phyloP scores from a whole-genome alignment of 2,888 invertebrate species.

The Lasioglossum lativentre region DNA sequence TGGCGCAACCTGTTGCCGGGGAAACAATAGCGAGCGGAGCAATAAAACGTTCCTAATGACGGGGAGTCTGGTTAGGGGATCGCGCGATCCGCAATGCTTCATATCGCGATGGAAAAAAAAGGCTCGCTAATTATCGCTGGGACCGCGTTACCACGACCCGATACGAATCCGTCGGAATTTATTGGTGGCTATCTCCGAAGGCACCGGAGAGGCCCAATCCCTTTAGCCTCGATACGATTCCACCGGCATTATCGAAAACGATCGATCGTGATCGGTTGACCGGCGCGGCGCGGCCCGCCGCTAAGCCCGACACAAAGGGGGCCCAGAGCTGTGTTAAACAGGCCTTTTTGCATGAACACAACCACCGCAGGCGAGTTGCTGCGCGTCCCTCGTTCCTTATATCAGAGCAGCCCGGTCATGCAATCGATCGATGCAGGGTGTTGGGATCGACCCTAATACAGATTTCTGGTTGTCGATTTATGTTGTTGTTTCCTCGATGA shows the following conservation, averaged over 20 bases:
- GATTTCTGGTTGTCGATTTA: background rate
- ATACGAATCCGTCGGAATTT: constrained; percentile 53
- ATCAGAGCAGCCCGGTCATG: background rate
- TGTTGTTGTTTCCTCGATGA: background rate
- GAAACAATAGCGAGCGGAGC: constrained; percentile 59
- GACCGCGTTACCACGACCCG: constrained; percentile 33
- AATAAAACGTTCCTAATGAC: constrained; percentile 51
- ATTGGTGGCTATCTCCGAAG: constrained; percentile 51
- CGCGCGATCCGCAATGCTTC: constrained; percentile 46
- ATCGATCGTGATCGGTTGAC: constrained; percentile 68
- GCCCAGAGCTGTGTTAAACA: background rate
- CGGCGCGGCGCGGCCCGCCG: constrained; percentile 27
- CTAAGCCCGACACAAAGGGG: constrained; percentile 47
- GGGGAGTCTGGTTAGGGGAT: constrained; percentile 36
- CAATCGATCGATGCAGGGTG: background rate
- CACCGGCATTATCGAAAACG: constrained; percentile 58
- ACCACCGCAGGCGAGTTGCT: background rate
- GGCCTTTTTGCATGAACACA: constrained; percentile 21
- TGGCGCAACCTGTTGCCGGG: constrained; percentile 48
- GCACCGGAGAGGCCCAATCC: constrained; percentile 38
- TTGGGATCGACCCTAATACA: background rate
- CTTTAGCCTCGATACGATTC: constrained; percentile 33
- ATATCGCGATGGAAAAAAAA: constrained; percentile 41
- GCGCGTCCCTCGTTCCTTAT: background rate
- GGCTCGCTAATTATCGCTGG: constrained; percentile 65